Conservation (phyloP, 2,888 invertebrate species). For the Nomada ruficornis region DNA sequence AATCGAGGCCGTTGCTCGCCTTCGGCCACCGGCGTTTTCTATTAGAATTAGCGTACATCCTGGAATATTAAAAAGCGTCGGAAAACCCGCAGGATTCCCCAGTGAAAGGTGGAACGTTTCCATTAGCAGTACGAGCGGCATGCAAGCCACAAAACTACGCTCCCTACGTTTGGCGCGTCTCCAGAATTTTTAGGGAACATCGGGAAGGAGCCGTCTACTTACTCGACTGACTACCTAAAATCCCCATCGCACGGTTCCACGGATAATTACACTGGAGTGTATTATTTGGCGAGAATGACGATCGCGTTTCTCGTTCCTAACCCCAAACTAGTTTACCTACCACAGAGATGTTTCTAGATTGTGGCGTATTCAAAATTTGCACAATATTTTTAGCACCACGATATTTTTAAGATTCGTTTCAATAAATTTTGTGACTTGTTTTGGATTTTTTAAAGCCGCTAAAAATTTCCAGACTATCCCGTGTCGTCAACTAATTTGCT, state of each 20-base stretch:
- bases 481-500: too few relatives aligned
- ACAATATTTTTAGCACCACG: too few relatives aligned
- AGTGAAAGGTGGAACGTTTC: conserved; percentile 47
- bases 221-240: neutral
- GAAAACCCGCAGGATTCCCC: conserved; percentile 46
- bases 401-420: too few relatives aligned
- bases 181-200: conserved; percentile 60
- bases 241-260: conserved; percentile 37
- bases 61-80: conserved; percentile 61
- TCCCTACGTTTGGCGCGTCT: conserved; percentile 53
- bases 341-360: neutral
- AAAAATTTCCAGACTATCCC: too few relatives aligned
- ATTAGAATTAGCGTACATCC: conserved; percentile 65
- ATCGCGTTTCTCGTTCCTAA: conserved; percentile 20
- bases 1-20: conserved; percentile 33
- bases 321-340: neutral
- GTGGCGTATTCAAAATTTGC: neutral
- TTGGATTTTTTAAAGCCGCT: too few relatives aligned
- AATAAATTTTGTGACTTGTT: too few relatives aligned
- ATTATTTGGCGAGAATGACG: conserved; percentile 40
- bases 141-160: conserved; percentile 54
- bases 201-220: conserved; percentile 12
- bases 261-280: conserved; percentile 58
- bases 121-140: conserved; percentile 55
- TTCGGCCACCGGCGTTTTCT: conserved; percentile 33